These are phyloP conservation scores for Zonitis immaculata DNA, from an alignment of 2,888 invertebrate species.

Conservation along the genomic window DNA sequence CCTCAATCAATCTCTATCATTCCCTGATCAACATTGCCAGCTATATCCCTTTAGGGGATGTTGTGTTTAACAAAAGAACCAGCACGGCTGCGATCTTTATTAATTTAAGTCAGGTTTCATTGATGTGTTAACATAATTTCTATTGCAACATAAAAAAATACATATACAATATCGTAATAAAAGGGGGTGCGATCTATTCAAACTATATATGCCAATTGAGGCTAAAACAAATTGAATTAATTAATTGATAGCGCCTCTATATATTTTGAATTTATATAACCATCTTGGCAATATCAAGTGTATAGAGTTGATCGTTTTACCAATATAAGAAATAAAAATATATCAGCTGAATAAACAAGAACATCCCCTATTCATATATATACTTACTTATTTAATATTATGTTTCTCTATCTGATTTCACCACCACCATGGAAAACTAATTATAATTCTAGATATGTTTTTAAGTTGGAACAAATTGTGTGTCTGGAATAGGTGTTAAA, in stretches of 20 bases:
- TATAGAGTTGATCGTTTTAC: constrained; percentile 16
- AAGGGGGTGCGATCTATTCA: background rate
- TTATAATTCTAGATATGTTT: constrained; percentile 30
- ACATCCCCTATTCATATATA: constrained; percentile 13
- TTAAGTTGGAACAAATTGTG: constrained; percentile 34
- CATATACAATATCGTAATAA: background rate
- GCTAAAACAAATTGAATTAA: too few species aligned
- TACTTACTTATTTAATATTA: too few species aligned
- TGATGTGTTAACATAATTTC: constrained; percentile 34
- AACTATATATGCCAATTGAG: background rate
- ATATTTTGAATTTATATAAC: too few species aligned
- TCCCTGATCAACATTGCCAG: constrained; percentile 41
- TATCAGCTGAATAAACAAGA: constrained; percentile 34
- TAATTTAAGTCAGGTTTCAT: constrained; percentile 38
- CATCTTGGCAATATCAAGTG: too few species aligned
- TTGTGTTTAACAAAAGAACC: constrained; percentile 26
- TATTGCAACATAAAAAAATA: background rate
- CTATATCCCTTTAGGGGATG: constrained; percentile 14
- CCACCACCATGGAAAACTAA: constrained; percentile 33
- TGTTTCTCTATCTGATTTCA: background rate
- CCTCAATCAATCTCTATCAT: constrained; percentile 50
- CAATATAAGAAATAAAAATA: constrained; percentile 23
- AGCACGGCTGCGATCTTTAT: constrained; percentile 33
- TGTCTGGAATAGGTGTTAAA: constrained; percentile 42
- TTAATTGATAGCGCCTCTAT: background rate